Evolutionary conservation across 2,888 invertebrate genomes (phyloP).

Genomic region (Mystacides longicornis): DNA sequence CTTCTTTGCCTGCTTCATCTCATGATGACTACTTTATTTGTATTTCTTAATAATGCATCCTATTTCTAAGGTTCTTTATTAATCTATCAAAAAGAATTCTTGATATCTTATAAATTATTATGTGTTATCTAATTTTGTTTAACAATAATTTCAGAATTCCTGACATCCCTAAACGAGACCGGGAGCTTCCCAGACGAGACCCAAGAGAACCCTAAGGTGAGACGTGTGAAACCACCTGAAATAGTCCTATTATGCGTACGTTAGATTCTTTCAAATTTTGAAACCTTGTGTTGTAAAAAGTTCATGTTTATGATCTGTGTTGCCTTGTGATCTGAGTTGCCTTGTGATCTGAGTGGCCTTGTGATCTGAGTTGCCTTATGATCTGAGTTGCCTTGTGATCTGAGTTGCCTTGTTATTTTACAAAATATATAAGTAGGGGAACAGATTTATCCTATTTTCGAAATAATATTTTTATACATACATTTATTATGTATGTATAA

Average conservation of each 20-base stretch:
- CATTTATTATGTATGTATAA: no score
- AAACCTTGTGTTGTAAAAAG: neutral
- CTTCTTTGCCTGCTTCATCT: no score
- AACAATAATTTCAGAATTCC: constrained; percentile 35
- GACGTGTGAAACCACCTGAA: neutral
- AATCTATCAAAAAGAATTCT: no score
- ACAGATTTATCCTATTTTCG: no score
- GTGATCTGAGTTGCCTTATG: neutral
- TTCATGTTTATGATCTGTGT: neutral
- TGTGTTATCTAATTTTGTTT: neutral
- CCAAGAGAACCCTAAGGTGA: constrained; percentile 46
- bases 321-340: neutral
- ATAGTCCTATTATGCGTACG: neutral
- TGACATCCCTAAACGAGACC: constrained; percentile 43
- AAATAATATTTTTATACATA: no score
- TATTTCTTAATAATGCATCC: no score
- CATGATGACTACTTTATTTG: no score
- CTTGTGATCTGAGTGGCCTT: neutral
- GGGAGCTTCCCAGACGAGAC: constrained; percentile 51
- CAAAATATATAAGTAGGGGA: no score
- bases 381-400: no score
- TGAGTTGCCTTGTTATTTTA: no score
- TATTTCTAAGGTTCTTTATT: no score
- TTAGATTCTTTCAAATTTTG: no score
- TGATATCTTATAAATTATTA: neutral